These are phyloP conservation scores for Aspidoscelis tigris DNA, from an alignment of 2,113 vertebrate genomes.

Conservation along the genomic window DNA sequence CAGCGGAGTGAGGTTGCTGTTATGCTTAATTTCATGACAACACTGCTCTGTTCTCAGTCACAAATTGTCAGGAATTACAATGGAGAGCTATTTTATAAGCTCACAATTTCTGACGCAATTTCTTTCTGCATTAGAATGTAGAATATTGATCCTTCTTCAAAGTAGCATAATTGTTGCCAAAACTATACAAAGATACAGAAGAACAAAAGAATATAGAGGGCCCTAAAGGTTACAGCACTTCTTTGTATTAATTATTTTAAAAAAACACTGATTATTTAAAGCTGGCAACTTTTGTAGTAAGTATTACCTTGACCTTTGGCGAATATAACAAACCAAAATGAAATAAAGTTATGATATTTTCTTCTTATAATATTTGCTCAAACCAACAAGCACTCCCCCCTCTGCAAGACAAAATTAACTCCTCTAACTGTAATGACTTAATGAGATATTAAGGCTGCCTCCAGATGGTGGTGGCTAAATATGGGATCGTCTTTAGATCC, in stretches of 20 bases:
- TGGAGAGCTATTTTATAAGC: neutral
- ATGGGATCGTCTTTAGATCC: no score
- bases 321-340: neutral
- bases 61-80: neutral
- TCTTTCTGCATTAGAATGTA: neutral
- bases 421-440: no score
- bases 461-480: no score
- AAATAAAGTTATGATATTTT: neutral
- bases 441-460: no score
- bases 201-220: neutral
- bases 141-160: constrained; percentile 1
- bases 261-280: neutral
- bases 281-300: neutral
- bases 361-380: neutral
- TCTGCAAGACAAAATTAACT: neutral
- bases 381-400: neutral
- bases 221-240: neutral
- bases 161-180: neutral
- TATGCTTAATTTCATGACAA: neutral
- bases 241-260: neutral
- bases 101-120: neutral
- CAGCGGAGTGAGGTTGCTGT: neutral
- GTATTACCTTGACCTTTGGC: neutral
- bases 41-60: neutral
- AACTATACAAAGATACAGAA: neutral